A percentile compares a stretch with the other conserved stretches of the same genome.
These are phyloP conservation scores for Taphrorychus bicolor DNA, from an alignment of 2,888 invertebrate genomes.

Conservation along the genomic window DNA sequence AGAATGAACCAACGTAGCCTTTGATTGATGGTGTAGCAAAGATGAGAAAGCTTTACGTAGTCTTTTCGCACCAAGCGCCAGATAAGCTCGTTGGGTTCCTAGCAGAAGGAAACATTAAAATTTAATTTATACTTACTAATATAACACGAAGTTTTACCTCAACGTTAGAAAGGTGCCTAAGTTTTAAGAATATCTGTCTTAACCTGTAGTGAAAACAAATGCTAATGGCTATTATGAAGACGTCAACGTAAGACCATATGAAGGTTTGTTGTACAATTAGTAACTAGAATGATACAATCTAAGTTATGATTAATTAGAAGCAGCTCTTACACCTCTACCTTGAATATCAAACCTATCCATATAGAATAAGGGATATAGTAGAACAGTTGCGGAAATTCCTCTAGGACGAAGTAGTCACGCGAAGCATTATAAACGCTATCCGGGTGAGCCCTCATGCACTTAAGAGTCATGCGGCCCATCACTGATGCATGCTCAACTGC, in stretches of 20 bases:
- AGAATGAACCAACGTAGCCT: conserved; percentile 69
- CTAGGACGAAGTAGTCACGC: conserved; percentile 27
- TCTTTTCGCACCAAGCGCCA: conserved; percentile 44
- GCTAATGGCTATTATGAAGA: conserved; percentile 45
- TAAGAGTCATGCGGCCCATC: not conserved
- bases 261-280: conserved; percentile 45
- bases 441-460: conserved; percentile 1
- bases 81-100: conserved; percentile 39
- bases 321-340: conserved; percentile 39
- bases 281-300: conserved; percentile 29
- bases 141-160: conserved; percentile 42
- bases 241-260: conserved; percentile 45
- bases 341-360: conserved; percentile 39
- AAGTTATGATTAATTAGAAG: not conserved
- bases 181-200: conserved; percentile 41
- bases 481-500: conserved; percentile 43
- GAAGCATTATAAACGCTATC: conserved; percentile 1
- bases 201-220: conserved; percentile 42
- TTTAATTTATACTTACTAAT: not conserved
- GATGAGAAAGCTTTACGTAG: conserved; percentile 39
- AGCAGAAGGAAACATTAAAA: no score
- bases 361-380: conserved; percentile 34
- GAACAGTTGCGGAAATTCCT: conserved; percentile 35
- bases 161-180: conserved; percentile 28
- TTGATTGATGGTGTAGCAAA: conserved; percentile 63